These are phyloP conservation scores for Pangasianodon gigas DNA, from an alignment of 2,113 vertebrate species.

Conservation along the genomic window DNA sequence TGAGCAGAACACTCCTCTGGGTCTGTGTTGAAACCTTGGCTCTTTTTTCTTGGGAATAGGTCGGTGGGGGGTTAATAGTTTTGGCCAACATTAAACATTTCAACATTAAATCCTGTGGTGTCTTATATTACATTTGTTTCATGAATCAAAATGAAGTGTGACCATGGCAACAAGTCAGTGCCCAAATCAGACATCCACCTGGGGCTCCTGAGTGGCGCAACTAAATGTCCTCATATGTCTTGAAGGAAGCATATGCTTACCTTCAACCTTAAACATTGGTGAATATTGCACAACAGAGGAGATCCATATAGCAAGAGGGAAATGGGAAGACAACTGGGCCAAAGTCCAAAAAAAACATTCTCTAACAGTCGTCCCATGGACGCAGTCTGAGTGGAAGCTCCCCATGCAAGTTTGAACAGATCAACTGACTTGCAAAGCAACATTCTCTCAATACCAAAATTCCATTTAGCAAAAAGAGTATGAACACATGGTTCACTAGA, in stretches of 20 bases:
- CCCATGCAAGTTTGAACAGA: conserved; percentile 4
- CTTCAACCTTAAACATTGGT: neutral
- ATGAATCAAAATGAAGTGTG: conserved; percentile 41
- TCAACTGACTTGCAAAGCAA: conserved; percentile 7
- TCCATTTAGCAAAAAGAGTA: conserved; percentile 17
- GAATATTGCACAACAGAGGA: neutral
- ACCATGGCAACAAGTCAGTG: conserved; percentile 32
- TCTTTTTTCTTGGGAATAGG: neutral
- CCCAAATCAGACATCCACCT: neutral
- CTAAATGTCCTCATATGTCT: conserved; percentile 17
- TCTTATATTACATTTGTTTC: conserved; percentile 35
- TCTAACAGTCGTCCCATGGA: conserved; percentile 4
- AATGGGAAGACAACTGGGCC: neutral
- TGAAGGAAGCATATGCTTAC: neutral
- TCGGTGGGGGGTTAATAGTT: neutral
- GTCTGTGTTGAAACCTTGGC: neutral
- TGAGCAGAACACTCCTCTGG: neutral
- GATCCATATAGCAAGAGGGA: neutral
- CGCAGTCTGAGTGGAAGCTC: neutral
- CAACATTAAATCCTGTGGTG: conserved; percentile 19
- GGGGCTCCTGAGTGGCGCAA: neutral
- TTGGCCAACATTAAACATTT: conserved; percentile 16
- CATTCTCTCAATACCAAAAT: neutral
- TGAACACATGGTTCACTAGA: conserved; percentile 7
- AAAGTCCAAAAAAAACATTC: neutral